These are phyloP conservation scores for Rattus rattus DNA, from an alignment of 2,113 vertebrate species.

Conservation along the genomic window DNA sequence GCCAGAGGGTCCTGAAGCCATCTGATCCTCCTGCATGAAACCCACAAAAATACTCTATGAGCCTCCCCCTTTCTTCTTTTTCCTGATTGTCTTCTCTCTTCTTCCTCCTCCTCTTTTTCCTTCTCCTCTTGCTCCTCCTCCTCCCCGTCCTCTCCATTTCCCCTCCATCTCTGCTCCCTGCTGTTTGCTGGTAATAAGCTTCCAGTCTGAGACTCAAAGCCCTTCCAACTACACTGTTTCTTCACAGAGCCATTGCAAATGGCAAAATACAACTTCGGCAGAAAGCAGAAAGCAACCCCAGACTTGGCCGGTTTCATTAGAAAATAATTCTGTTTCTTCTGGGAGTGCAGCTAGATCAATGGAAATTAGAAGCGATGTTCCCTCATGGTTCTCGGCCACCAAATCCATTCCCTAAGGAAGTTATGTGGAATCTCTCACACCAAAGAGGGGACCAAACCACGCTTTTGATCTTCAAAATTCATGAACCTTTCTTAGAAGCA, in stretches of 20 bases:
- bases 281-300: neutral
- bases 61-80: neutral
- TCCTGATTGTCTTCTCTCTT: neutral
- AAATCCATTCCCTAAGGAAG: neutral
- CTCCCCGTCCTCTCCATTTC: neutral
- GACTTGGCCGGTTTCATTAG: conserved; percentile 7
- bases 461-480: conserved; percentile 2
- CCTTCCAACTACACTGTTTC: conserved; percentile 46
- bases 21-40: neutral
- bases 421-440: neutral
- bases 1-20: neutral
- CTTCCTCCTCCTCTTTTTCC: neutral
- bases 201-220: neutral
- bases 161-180: neutral
- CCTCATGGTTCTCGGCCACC: neutral
- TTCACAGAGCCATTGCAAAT: conserved; percentile 28
- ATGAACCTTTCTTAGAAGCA: neutral
- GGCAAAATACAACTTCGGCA: conserved; percentile 30
- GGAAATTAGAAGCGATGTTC: conserved; percentile 5
- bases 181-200: conserved; percentile 22
- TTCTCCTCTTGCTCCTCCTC: neutral
- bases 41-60: neutral
- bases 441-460: neutral
- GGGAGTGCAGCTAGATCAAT: neutral
- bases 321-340: neutral